Evolutionary conservation across 1,140 invertebrate species (phyloP).

Genomic region (Euura saliciscinereae): DNA sequence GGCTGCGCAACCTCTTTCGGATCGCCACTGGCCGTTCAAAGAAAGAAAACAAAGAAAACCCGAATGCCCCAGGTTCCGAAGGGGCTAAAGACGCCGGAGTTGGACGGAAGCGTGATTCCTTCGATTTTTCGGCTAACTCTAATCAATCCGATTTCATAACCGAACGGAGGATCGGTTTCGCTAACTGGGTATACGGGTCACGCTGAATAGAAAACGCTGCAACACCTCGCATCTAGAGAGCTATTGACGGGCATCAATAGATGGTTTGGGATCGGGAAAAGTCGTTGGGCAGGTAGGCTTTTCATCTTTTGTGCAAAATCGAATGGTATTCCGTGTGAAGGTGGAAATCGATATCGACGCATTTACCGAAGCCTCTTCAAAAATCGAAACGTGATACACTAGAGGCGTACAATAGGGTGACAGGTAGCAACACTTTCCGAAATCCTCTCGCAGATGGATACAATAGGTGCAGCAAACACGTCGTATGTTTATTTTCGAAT

Average conservation of each 20-base stretch:
- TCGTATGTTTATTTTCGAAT: too few species aligned
- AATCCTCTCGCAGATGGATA: slow-evolving; percentile 16
- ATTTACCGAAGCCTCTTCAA: not conserved
- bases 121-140: not conserved
- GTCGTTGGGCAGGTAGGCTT: not conserved
- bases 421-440: slow-evolving; percentile 53
- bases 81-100: not conserved
- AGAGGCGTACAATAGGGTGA: slow-evolving; percentile 36
- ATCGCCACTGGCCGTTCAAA: not conserved
- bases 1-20: not conserved
- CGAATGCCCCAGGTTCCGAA: not conserved
- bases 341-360: not conserved
- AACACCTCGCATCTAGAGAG: not conserved
- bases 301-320: not conserved
- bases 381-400: slow-evolving; percentile 44
- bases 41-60: not conserved
- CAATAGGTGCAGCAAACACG: too few species aligned
- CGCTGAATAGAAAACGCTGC: not conserved
- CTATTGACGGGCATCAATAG: slow-evolving; percentile 15
- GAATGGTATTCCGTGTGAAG: not conserved
- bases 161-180: not conserved
- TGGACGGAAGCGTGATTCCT: not conserved
- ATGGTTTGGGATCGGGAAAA: not conserved
- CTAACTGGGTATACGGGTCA: not conserved
- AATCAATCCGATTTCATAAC: not conserved